Evolutionary conservation across 2,113 vertebrate species (phyloP).

Genomic region (Orycteropus afer): DNA sequence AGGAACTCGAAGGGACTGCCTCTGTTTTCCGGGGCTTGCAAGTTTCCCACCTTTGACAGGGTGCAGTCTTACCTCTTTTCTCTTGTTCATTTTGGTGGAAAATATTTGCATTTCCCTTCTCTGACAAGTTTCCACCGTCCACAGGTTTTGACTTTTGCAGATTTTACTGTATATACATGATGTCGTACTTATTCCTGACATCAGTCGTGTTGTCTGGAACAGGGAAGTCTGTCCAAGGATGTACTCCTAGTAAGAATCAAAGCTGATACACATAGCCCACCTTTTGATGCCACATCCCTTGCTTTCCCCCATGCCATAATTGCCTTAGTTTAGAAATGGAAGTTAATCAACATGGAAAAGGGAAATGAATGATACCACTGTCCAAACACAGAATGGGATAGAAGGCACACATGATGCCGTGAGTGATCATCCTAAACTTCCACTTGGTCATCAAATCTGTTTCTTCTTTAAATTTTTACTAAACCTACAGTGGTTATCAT

Average conservation of each 20-base stretch:
- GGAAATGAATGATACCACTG: conserved; percentile 54
- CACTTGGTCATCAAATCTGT: neutral
- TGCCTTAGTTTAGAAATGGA: conserved; percentile 63
- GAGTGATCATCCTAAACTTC: conserved; percentile 53
- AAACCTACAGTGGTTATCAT: neutral
- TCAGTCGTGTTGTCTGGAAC: neutral
- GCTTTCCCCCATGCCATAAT: conserved; percentile 35
- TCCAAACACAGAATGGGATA: conserved; percentile 56
- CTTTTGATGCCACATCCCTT: conserved; percentile 31
- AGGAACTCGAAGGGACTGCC: neutral
- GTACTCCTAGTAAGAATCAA: neutral
- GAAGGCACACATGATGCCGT: conserved; percentile 61
- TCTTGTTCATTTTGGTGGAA: neutral
- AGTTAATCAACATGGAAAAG: conserved; percentile 53
- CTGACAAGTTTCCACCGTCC: neutral
- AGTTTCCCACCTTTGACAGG: neutral
- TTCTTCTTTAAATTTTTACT: neutral
- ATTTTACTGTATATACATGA: neutral
- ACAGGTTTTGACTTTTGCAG: neutral
- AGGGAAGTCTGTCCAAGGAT: neutral
- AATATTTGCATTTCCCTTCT: neutral
- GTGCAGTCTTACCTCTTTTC: neutral
- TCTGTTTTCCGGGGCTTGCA: neutral
- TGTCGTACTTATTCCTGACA: neutral
- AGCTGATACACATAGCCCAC: neutral